Base-by-base conservation (phyloP, 2,888 invertebrate species). In the Hypselothyrea guttata region DNA sequence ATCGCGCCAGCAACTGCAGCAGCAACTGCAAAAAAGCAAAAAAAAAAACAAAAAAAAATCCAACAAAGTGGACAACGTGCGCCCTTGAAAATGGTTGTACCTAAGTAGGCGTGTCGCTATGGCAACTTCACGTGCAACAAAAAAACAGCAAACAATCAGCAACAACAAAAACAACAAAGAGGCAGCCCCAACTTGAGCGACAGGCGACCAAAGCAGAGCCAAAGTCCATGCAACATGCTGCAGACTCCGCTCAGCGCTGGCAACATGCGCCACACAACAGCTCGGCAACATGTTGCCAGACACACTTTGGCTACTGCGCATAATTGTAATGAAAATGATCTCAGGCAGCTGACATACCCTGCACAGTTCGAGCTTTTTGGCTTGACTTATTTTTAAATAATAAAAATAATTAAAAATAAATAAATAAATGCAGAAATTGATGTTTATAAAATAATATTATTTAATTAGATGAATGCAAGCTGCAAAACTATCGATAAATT, bases 101-200 rank as follows among this genome's bases (percentile, higher is more conserved):
- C 5, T 8, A 33, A 12, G 78, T 72, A 46, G 82, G 78, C 82
- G 82, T 78, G 67, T 75, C 71, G 42, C 31, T 62, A 78, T 78
- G 72, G 68, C 75, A 75, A 75, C 77, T 37, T 11, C 40, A 38
- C 51, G 18, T 33, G 4, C n/a, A n/a, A n/a, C n/a, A n/a, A n/a
- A n/a, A n/a, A n/a, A n/a, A n/a, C 5, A 22, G 22, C 22, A 22
- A 4, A 15, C 37, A 13, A 33, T 28, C 13, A 31, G 3, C n/a
- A n/a, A 12, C 11, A 16, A 48, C 35, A 11, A 30, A 18, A 56
- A 69, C 57, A 67, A 51, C 62, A 45, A 51, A 54, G 46, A 60
- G 53, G 51, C 55, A 46, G 52, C 46, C 46, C 49, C 53, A 52
- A 48, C 44, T 31, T 45, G 60, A 53, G 11, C 27, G 47, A 47